Evolutionary conservation across 2,888 invertebrate genomes (phyloP).

Genomic region (Temnothorax unifasciatus): DNA sequence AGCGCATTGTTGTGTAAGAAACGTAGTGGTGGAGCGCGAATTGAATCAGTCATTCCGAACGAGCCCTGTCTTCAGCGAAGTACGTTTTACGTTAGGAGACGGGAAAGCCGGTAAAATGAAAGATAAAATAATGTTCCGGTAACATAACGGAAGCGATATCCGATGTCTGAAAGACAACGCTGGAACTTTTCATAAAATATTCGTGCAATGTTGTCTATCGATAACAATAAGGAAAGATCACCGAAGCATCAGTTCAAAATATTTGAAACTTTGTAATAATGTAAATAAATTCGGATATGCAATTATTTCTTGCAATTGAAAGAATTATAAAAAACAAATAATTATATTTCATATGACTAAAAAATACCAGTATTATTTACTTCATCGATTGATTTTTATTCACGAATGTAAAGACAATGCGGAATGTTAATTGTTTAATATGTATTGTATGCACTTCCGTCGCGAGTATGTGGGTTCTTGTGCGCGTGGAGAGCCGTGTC

Average conservation of each 20-base stretch:
- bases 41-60: constrained; percentile 16
- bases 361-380: not conserved
- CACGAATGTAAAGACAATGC: not conserved
- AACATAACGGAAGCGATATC: not conserved
- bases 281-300: not conserved
- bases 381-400: not conserved
- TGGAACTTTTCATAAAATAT: not conserved
- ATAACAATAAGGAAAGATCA: not conserved
- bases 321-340: not conserved
- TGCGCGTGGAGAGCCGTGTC: constrained; percentile 23
- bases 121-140: not conserved
- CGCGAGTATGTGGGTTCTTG: not conserved
- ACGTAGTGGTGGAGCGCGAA: constrained; percentile 59
- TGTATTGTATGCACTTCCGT: not conserved
- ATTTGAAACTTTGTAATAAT: not conserved
- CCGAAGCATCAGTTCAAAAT: not conserved
- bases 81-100: not conserved
- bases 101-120: constrained; percentile 1
- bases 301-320: not conserved
- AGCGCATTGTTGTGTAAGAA: constrained; percentile 11
- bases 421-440: constrained; percentile 9
- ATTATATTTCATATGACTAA: not conserved
- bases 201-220: not conserved
- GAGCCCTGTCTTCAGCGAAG: not conserved
- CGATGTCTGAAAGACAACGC: not conserved